Base-by-base conservation (phyloP, 1,140 invertebrate genomes). In the Dendroctonus ponderosae region DNA sequence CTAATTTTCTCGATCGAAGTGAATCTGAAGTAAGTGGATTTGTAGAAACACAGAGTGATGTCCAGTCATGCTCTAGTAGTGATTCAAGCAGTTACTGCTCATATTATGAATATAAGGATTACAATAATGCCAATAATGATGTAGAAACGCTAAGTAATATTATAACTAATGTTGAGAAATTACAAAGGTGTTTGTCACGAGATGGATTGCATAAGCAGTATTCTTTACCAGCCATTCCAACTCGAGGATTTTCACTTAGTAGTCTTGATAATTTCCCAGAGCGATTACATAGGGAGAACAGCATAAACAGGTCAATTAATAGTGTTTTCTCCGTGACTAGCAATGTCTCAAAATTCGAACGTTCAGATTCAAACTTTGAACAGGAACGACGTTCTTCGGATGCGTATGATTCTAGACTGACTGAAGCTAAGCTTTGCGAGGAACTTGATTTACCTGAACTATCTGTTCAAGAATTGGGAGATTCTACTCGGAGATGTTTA, bases 101-200 rank as follows among this genome's bases (percentile, higher is more conserved):
- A 50, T 62, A 71, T 38, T 69, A 62, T 51, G 63, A 69, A 43
- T 68, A 62, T 46, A 62, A 59, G 44, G 54, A 66, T 43, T 69
- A 62, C 40, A 61, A 54, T 9, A 62, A 57, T 5, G 14, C n/a
- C 26, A 48, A 54, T 39, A 53, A 56, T 40, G 64, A 67, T 60
- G 39, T 71, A 9, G 70, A 71, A 40, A 85, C 79, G 43, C 81
- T 84, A 5, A 84, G 82, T 70, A 81, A 81, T 52, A 79, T 85
- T 58, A 80, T 85, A 5, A 79, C 81, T 69, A 82, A 81, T 15
- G 81, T 85, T 7, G 68, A 74, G 60, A 70, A 67, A 46, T 37
- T 72, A 42, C 70, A 74, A 60, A 61, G 58, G 15, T 66, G 57
- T 49, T 39, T 69, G n/a, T 60, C 54, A 38, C 63, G 49, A 48